A percentile compares a stretch with the other conserved stretches of the same genome.
phyloP scores from a whole-genome alignment of 2,113 vertebrate genomes.

The Psittacara wagleri region DNA sequence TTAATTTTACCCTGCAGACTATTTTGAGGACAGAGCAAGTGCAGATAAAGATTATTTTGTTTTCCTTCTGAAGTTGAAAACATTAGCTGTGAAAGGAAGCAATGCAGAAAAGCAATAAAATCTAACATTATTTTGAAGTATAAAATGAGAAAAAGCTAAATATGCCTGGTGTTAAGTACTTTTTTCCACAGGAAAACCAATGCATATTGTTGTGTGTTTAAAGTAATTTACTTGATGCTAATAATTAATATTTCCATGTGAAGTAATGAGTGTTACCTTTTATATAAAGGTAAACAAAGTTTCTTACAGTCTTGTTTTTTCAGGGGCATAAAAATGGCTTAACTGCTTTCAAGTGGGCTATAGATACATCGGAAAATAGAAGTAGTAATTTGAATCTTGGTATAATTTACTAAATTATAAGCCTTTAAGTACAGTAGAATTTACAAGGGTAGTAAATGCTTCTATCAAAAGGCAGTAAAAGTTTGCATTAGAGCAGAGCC shows the following conservation, averaged over 20 bases:
- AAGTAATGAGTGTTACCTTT: not conserved
- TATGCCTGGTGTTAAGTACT: not conserved
- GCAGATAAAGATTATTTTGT: accelerated
- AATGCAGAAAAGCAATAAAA: not conserved
- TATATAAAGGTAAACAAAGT: not conserved
- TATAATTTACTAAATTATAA: not conserved
- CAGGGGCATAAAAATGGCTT: not conserved
- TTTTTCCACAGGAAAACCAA: not conserved
- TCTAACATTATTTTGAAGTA: not conserved
- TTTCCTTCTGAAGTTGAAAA: not conserved
- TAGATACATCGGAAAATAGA: not conserved
- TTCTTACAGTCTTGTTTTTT: not conserved
- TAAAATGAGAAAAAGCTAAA: not conserved
- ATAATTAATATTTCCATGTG: not conserved
- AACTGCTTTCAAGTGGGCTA: not conserved
- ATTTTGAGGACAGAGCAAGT: not conserved
- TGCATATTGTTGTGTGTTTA: not conserved
- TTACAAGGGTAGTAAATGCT: not conserved
- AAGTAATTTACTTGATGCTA: not conserved
- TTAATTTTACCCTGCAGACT: not conserved
- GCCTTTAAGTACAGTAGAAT: not conserved
- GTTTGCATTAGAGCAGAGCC: not conserved
- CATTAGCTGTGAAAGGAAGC: not conserved
- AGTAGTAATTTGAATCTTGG: not conserved
- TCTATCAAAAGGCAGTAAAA: not conserved